Evolutionary conservation across 2,797 vertebrate genomes (phyloP).

Genomic region (Pipistrellus pipistrellus): DNA sequence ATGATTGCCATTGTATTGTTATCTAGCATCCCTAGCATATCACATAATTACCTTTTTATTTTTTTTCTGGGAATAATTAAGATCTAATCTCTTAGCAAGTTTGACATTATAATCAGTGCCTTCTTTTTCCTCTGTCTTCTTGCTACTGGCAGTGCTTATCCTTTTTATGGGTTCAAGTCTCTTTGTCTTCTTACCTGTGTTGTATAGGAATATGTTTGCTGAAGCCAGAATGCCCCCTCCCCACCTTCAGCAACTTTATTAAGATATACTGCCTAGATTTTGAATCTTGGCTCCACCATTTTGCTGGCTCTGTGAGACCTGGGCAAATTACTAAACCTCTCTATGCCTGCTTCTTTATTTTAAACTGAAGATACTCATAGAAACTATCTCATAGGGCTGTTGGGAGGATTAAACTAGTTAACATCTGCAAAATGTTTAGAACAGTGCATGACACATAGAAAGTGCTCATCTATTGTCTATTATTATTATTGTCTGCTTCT

Average conservation of each 20-base stretch:
- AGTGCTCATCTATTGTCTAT: not conserved
- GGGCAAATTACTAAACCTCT: not conserved
- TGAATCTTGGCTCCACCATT: not conserved
- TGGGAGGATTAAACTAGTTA: not conserved
- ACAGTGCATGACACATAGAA: not conserved
- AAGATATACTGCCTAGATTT: not conserved
- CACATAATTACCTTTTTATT: not conserved
- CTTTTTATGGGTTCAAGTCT: not conserved
- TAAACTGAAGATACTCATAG: not conserved
- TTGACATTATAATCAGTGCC: not conserved
- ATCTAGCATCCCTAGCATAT: not conserved
- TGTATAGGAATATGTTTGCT: conserved; percentile 1
- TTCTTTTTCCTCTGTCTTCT: not conserved
- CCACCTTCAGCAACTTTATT: not conserved
- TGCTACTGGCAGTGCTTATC: not conserved
- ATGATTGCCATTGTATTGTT: not conserved
- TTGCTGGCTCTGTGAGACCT: not conserved
- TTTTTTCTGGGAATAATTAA: not conserved
- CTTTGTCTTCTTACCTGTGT: conserved; percentile 7
- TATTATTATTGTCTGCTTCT: not conserved
- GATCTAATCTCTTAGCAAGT: conserved; percentile 22
- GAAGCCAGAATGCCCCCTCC: not conserved
- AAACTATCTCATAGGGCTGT: not conserved
- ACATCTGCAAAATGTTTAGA: conserved; percentile 24
- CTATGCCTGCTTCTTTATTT: conserved; percentile 30